Conservation (phyloP, 2,113 vertebrate genomes). For the Cyrtonyx montezumae region DNA sequence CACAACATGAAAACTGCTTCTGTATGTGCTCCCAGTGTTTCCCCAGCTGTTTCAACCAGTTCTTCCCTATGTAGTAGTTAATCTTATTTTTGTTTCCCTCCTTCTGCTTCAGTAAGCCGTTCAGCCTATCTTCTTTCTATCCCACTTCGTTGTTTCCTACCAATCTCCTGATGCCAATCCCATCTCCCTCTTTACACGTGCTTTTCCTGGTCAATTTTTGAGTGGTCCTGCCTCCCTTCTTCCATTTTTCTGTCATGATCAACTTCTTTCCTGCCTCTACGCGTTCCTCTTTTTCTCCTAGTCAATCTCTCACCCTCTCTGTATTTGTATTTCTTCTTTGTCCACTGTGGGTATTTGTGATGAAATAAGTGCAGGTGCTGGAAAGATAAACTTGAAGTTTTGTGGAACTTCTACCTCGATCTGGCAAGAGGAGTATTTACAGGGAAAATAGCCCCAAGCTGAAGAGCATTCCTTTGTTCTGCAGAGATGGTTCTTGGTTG, state of each 20-base stretch:
- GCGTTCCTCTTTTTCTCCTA: neutral
- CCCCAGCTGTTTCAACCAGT: neutral
- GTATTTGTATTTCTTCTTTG: neutral
- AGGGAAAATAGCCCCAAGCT: neutral
- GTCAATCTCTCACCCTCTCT: neutral
- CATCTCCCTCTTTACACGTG: fast-evolving
- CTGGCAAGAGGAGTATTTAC: neutral
- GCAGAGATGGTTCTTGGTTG: fast-evolving
- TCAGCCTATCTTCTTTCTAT: neutral
- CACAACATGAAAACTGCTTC: neutral
- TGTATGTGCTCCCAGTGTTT: neutral
- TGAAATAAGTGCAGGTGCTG: neutral
- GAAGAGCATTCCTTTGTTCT: neutral
- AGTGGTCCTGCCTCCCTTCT: neutral
- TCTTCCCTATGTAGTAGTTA: neutral
- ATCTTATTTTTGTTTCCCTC: neutral
- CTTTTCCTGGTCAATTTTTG: neutral
- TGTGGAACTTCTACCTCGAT: neutral
- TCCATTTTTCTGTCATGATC: neutral
- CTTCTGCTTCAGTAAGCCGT: neutral
- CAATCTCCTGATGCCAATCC: neutral
- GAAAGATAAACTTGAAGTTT: neutral
- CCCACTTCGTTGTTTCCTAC: neutral
- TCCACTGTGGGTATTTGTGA: fast-evolving
- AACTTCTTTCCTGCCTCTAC: neutral